Base-by-base conservation (phyloP, 92 coral and sea anemone genomes). In the Phenganax marumi region DNA sequence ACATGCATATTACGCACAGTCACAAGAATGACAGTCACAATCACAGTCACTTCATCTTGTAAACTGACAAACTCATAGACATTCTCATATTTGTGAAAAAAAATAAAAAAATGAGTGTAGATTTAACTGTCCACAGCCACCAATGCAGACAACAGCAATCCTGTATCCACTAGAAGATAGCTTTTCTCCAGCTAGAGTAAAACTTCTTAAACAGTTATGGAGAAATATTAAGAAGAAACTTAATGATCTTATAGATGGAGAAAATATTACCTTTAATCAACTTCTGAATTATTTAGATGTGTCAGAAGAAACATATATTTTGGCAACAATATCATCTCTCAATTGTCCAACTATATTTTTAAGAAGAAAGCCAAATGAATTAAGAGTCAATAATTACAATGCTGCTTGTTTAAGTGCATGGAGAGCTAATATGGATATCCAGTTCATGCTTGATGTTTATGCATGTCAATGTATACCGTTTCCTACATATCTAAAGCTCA, bases 361-460 rank as follows among this genome's bases (percentile, higher is more conserved):
- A 19, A 84, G 81, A 61, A 74, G 91, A 84, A 65, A 78, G 51
- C 90, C 93, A 50, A 75, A 91, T 89, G 92, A 89, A 61, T 46
- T 90, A 47, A 70, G 85, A 39, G 80, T 85, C 24, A 85, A 79
- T 79, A 86, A 61, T 48, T 81, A 74, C 48, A 81, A 86, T 19
- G n/a, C 76, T 16, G 74, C 81, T 50, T 86, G 86, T 57, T 80
- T 87, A 19, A 58, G 13, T 16, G 91, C 91, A 53, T 90, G 93
- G 91, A 85, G 91, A 85, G 89, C 93, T 18, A 89, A 89, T 57
- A 87, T 89, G 91, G 91, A 86, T 66, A 68, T 88, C 69, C 88
- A 88, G 79, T 88, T 77, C 77, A 88, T 88, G 52, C 87, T 88
- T 24, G 90, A 89, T 87, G 84, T 89, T 8, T 86, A 86, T 77